Conservation (phyloP, 2,888 invertebrate genomes). For the Leptopilina syphax region DNA sequence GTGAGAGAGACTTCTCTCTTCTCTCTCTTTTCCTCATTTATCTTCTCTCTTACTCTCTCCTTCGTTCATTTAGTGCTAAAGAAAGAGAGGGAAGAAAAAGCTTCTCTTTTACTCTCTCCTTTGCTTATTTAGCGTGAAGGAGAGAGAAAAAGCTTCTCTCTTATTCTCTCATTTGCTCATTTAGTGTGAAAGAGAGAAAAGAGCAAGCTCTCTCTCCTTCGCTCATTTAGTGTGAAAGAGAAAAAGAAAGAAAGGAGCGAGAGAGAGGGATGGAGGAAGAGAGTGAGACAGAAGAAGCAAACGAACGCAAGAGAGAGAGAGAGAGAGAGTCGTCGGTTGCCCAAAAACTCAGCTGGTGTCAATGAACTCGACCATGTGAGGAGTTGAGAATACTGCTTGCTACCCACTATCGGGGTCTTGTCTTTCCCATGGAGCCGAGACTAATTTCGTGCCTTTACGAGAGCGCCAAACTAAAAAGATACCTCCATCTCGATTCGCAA, state of each 20-base stretch:
- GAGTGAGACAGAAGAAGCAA: constrained; percentile 61
- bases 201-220: too few species aligned
- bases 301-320: constrained; percentile 53
- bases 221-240: constrained; percentile 26
- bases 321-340: constrained; percentile 70
- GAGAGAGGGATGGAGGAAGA: constrained; percentile 55
- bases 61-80: neutral
- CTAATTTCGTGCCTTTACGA: constrained; percentile 76
- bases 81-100: neutral
- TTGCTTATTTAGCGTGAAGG: constrained; percentile 2
- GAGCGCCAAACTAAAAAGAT: constrained; percentile 61
- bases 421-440: constrained; percentile 76
- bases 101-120: too few species aligned
- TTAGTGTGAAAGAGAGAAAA: neutral
- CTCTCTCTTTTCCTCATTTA: too few species aligned
- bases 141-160: constrained; percentile 43
- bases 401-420: constrained; percentile 76
- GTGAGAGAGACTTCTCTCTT: neutral
- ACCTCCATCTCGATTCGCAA: constrained; percentile 42
- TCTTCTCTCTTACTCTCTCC: too few species aligned
- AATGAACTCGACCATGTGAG: constrained; percentile 75
- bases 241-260: constrained; percentile 43
- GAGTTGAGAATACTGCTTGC: constrained; percentile 64
- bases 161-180: neutral
- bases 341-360: constrained; percentile 76